Evolutionary conservation across 2,888 invertebrate species (phyloP).

Genomic region (Caenorhabditis panamensis): DNA sequence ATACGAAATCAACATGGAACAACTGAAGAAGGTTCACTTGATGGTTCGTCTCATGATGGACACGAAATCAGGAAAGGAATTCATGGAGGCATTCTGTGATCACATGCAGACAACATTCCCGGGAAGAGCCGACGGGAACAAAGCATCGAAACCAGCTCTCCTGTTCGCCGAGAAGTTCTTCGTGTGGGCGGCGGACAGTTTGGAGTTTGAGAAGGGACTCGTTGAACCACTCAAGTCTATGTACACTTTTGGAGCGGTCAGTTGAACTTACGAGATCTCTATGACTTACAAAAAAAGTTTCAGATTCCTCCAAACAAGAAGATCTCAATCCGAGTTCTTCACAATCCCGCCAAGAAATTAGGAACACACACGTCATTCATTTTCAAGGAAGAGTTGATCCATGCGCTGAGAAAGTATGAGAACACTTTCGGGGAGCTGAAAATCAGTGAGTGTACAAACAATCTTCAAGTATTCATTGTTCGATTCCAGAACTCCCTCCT

Average conservation of each 20-base stretch:
- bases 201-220: constrained; percentile 17
- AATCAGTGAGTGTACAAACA: too few relatives aligned
- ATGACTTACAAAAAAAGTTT: too few relatives aligned
- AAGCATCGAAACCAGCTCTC: neutral
- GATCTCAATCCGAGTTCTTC: too few relatives aligned
- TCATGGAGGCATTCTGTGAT: neutral
- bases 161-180: constrained; percentile 12
- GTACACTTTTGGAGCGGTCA: neutral
- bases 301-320: too few relatives aligned
- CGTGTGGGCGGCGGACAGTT: constrained; percentile 1
- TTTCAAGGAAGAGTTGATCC: too few relatives aligned
- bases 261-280: too few relatives aligned
- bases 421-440: too few relatives aligned
- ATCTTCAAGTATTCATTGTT: too few relatives aligned
- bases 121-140: neutral
- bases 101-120: neutral
- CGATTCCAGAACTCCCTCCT: too few relatives aligned
- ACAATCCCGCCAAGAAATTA: too few relatives aligned
- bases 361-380: too few relatives aligned
- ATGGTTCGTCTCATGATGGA: neutral
- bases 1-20: neutral
- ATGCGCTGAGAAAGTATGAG: too few relatives aligned
- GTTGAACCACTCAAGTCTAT: neutral
- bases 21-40: neutral
- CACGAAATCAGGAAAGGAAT: neutral